Conservation (phyloP, 2,113 vertebrate genomes). For the Urocynchramus pylzowi region DNA sequence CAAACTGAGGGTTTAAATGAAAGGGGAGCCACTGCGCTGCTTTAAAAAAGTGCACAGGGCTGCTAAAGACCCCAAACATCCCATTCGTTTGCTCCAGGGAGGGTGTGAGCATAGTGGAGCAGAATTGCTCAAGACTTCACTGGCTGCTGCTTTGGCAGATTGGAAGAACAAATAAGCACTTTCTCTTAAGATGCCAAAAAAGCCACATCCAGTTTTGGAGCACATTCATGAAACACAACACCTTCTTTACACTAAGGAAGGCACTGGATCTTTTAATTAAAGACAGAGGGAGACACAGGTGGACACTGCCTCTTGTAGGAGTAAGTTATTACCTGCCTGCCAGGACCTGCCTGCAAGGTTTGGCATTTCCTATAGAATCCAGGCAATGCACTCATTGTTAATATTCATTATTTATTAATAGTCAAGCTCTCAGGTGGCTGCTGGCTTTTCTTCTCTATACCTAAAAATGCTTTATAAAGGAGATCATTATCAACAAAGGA, state of each 20-base stretch:
- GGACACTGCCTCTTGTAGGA: not conserved
- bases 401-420: not conserved
- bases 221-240: not conserved
- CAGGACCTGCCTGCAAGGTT: not conserved
- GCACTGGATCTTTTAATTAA: not conserved
- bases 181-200: not conserved
- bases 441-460: not conserved
- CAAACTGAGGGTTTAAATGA: not conserved
- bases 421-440: not conserved
- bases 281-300: not conserved
- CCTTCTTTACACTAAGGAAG: not conserved
- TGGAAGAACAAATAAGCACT: not conserved
- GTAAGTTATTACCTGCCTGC: not conserved
- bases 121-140: not conserved
- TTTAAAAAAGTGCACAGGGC: not conserved
- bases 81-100: not conserved
- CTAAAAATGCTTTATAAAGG: not conserved
- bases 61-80: not conserved
- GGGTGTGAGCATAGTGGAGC: not conserved
- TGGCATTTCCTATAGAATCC: not conserved
- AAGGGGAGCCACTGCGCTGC: not conserved
- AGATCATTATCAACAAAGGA: slow-evolving; percentile 5
- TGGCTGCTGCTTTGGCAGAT: not conserved
- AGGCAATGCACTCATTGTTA: not conserved
- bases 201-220: not conserved